Base-by-base conservation (phyloP, 2,888 invertebrate genomes). In the Pterostichus niger region DNA sequence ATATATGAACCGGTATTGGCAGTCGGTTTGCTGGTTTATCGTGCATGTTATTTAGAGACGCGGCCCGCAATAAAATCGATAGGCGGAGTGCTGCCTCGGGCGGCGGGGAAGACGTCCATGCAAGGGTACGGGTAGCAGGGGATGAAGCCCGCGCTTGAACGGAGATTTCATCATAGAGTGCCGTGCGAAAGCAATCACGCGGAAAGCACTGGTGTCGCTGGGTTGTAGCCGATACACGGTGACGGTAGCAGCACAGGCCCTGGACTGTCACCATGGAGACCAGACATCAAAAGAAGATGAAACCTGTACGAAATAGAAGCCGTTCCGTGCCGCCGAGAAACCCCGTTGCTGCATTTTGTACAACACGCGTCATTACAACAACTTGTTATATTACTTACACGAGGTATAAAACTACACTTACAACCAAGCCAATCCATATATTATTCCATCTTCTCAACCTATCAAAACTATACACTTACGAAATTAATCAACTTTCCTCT, bases 281-380 rank as follows among this genome's bases (percentile, higher is more conserved):
- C 84, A 84, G 75, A 84, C 84, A 84, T 84, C 84, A 84, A 84
- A 84, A 84, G 84, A 84, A 84, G 81, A 84, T 83, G 83, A 83
- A 83, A 77, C 83, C 83, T 83, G 83, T 40, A 83, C 83, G 83
- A 76, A 77, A 83, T 77, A 31, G 49, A 68, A 76, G 68, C 49
- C 31, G 33, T 15, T 40, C 40, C 9, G 40, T 40, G 40, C 40
- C 40, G 40, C 6, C 9, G 52, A 40, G 61, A 40, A 61, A 35
- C 49, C 54, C 75, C 68, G 17, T 44, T 56, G 17, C 17, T 71
- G 40, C 68, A 44, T 9, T 71, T 10, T 44, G 68, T 17, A 44
- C 44, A 56, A 49, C n/a, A 24, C 24, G 24, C 24, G 24, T 24
- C 31, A 1, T 11, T 11, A 59, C 59, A 59, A 59, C 59, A 59